Evolutionary conservation across 2,797 vertebrate genomes (phyloP).

Genomic region (Acanthurus tractus): DNA sequence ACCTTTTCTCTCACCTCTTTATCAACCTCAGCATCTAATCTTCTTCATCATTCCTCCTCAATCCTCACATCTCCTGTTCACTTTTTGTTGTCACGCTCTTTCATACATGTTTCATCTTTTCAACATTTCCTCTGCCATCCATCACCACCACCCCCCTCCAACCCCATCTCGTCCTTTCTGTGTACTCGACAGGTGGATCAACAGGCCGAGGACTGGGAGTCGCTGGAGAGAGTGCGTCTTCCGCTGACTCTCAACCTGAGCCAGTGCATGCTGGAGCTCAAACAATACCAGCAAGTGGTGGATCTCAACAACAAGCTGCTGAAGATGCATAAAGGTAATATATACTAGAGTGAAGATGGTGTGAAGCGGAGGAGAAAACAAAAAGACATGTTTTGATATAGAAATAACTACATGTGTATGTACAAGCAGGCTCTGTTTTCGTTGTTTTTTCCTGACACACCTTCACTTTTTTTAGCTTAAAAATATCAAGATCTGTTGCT

Average conservation of each 20-base stretch:
- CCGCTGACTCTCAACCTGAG: conserved; percentile 86
- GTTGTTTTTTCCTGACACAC: neutral
- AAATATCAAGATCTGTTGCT: conserved; percentile 37
- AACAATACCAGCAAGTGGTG: conserved; percentile 80
- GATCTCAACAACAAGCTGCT: conserved; percentile 82
- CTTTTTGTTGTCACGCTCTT: neutral
- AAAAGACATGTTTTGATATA: conserved; percentile 9
- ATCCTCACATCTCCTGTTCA: neutral
- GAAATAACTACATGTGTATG: conserved; percentile 24
- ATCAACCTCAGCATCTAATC: conserved; percentile 15
- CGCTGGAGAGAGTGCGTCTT: conserved; percentile 85
- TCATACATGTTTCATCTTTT: conserved; percentile 42
- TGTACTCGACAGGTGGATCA: conserved; percentile 65
- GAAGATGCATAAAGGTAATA: conserved; percentile 82
- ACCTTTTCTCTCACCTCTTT: conserved; percentile 2
- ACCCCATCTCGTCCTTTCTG: conserved; percentile 16
- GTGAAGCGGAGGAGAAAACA: neutral
- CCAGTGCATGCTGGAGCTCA: conserved; percentile 85
- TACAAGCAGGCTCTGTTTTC: conserved; percentile 2
- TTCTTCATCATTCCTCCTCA: neutral
- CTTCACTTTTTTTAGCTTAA: conserved; percentile 24
- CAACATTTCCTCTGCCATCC: conserved; percentile 23
- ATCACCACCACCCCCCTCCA: conserved; percentile 20
- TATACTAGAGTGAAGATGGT: conserved; percentile 10
- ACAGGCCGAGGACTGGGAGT: conserved; percentile 83